phyloP scores from a whole-genome alignment of 2,797 vertebrate genomes.

The Pygocentrus nattereri region DNA sequence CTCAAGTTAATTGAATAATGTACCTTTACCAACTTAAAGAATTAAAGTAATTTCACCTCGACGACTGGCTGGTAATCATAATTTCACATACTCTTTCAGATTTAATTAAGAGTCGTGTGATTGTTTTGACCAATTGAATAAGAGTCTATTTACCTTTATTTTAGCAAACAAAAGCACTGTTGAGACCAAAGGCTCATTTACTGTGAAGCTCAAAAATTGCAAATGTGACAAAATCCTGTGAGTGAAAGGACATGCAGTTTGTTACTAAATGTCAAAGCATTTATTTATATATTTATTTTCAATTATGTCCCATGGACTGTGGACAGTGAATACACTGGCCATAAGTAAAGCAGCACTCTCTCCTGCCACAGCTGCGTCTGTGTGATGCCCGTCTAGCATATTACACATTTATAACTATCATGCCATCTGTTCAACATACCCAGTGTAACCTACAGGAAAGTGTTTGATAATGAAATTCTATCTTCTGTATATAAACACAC shows the following conservation, averaged over 20 bases:
- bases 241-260: neutral
- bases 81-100: neutral
- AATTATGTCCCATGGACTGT: too few relatives aligned
- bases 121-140: neutral
- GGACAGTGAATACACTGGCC: neutral
- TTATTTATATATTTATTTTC: too few relatives aligned
- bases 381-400: neutral
- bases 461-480: too few relatives aligned
- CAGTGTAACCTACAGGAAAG: too few relatives aligned
- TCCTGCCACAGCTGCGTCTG: neutral
- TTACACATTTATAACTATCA: neutral
- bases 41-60: neutral
- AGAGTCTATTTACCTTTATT: neutral
- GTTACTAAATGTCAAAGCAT: neutral
- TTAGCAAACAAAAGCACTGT: neutral
- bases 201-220: neutral
- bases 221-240: neutral
- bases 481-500: too few relatives aligned
- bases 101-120: neutral
- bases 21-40: neutral
- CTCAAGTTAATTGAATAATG: constrained; percentile 10
- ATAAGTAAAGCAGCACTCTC: neutral
- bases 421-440: neutral
- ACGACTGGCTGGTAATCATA: neutral
- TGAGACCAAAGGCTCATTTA: neutral